These are phyloP conservation scores for Clusia tigrina DNA, from an alignment of 2,888 invertebrate genomes.

Conservation along the genomic window DNA sequence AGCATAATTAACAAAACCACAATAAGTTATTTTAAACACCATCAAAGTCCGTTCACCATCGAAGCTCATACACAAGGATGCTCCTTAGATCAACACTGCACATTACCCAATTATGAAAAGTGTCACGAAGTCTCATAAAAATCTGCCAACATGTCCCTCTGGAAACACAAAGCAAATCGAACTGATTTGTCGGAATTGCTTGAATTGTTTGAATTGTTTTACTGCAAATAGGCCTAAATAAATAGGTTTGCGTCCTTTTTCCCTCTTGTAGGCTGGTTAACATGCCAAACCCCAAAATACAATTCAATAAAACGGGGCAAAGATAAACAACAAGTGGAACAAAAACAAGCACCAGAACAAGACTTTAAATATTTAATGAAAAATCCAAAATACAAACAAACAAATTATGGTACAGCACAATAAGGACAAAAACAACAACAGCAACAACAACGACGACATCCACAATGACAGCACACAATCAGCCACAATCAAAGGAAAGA, in stretches of 20 bases:
- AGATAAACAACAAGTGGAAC: conserved; percentile 19
- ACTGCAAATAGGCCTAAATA: conserved; percentile 15
- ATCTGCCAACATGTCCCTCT: background rate
- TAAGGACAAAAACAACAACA: conserved; percentile 17
- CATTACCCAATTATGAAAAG: background rate
- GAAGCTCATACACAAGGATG: too few relatives aligned
- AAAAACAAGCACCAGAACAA: conserved; percentile 24
- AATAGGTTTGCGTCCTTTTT: too few relatives aligned
- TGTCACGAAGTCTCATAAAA: background rate
- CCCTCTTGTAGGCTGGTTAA: background rate
- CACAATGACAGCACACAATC: background rate
- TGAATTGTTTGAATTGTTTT: conserved; percentile 4
- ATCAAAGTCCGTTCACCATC: too few relatives aligned
- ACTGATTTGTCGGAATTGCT: too few relatives aligned
- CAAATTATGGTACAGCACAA: conserved; percentile 19
- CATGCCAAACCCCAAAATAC: background rate
- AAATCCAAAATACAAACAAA: conserved; percentile 23
- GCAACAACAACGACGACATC: conserved; percentile 1
- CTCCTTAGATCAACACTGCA: too few relatives aligned
- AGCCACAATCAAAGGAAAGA: background rate
- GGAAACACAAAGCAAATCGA: background rate
- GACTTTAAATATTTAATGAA: conserved; percentile 30
- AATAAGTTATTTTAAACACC: too few relatives aligned
- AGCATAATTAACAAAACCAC: too few relatives aligned
- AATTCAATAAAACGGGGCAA: conserved; percentile 15